phyloP scores from a whole-genome alignment of 2,888 invertebrate species.

The Drosophila rubida region DNA sequence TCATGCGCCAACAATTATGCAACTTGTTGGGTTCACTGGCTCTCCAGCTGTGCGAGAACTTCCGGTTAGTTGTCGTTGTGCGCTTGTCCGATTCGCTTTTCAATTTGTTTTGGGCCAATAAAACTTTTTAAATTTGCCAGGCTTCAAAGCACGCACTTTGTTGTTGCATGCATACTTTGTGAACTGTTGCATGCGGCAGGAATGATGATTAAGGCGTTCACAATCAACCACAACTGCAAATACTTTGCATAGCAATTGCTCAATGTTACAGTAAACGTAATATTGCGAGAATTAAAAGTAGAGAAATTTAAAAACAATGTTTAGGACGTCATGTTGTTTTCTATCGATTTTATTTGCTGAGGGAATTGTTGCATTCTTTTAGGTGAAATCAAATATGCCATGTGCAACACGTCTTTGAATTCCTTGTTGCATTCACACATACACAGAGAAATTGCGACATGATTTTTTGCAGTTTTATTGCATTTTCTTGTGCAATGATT shows the following conservation, averaged over 20 bases:
- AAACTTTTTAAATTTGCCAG: constrained; percentile 71
- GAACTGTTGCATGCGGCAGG: background rate
- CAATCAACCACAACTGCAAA: background rate
- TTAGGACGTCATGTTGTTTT: background rate
- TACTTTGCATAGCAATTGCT: background rate
- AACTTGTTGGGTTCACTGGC: constrained; percentile 71
- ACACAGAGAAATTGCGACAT: background rate
- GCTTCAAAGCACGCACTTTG: constrained; percentile 35
- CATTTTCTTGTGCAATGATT: constrained; percentile 16
- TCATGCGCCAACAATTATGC: constrained; percentile 80
- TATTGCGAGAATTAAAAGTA: too few relatives aligned
- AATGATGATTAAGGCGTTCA: background rate
- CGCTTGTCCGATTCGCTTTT: constrained; percentile 52
- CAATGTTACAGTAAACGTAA: background rate
- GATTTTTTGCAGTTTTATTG: constrained; percentile 3
- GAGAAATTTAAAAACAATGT: background rate
- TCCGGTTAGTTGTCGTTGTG: constrained; percentile 15
- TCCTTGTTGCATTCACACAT: background rate
- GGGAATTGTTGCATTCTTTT: constrained; percentile 2
- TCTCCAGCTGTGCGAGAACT: constrained; percentile 21
- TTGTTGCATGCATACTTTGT: constrained; percentile 19
- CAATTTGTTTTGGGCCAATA: constrained; percentile 68
- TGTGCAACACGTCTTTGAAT: constrained; percentile 34
- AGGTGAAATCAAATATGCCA: constrained; percentile 32
- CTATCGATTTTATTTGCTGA: constrained; percentile 1